A percentile compares a stretch with the other conserved stretches of the same genome.
Evolutionary conservation across 2,888 invertebrate genomes (phyloP).

Genomic region (Epiblema foenella): DNA sequence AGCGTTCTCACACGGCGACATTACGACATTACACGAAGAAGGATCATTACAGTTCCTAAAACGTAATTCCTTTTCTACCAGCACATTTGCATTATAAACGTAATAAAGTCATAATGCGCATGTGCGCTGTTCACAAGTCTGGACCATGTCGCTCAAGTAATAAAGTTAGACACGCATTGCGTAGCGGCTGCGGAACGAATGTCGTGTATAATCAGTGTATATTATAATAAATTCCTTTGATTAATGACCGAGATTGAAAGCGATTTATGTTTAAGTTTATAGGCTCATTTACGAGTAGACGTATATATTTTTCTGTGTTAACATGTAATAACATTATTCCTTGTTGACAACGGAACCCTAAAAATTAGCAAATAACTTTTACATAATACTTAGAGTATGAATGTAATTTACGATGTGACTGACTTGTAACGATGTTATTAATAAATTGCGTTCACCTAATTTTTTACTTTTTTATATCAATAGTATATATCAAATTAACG

Average conservation of each 20-base stretch:
- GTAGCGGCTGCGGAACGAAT: slow-evolving; percentile 29
- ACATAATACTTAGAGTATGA: too few species aligned
- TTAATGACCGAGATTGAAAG: neutral
- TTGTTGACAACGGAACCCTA: too few species aligned
- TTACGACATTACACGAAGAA: neutral
- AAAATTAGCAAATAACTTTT: too few species aligned
- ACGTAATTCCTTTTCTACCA: neutral
- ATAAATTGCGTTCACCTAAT: too few species aligned
- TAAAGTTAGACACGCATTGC: slow-evolving; percentile 27
- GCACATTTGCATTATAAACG: slow-evolving; percentile 16
- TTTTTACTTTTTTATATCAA: too few species aligned
- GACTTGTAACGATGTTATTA: too few species aligned
- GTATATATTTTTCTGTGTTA: neutral
- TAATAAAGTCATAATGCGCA: neutral
- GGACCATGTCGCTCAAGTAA: neutral
- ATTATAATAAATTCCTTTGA: slow-evolving; percentile 7
- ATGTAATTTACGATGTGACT: too few species aligned
- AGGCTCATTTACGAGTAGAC: neutral
- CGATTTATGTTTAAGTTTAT: neutral
- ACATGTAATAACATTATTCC: neutral
- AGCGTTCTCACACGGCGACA: slow-evolving; percentile 12
- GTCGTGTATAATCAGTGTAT: slow-evolving; percentile 7
- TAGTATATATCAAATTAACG: too few species aligned
- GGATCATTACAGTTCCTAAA: slow-evolving; percentile 9
- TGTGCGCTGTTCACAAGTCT: neutral